phyloP scores from a whole-genome alignment of 2,113 vertebrate genomes.

The Acrocephalus kingi region DNA sequence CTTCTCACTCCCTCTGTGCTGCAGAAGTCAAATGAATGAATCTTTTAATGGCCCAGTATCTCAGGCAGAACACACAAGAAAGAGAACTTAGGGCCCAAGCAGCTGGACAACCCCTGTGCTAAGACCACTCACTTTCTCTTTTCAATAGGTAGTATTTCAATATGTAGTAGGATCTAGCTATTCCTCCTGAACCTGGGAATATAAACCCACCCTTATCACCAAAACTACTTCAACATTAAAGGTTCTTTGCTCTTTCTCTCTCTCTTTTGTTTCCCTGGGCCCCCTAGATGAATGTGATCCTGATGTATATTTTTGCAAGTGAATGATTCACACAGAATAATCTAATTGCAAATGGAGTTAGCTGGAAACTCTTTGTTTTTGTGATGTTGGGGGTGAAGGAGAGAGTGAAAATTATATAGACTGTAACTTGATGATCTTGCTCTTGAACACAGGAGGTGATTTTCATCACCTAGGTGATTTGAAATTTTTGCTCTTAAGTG shows the following conservation, averaged over 20 bases:
- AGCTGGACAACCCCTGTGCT: neutral
- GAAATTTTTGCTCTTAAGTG: neutral
- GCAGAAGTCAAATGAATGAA: neutral
- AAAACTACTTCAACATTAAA: neutral
- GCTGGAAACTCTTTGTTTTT: neutral
- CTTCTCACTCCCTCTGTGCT: neutral
- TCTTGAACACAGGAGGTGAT: neutral
- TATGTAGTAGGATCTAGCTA: neutral
- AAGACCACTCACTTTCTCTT: neutral
- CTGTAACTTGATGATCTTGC: neutral
- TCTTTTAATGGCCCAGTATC: neutral
- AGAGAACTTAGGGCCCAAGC: neutral
- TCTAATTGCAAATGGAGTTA: neutral
- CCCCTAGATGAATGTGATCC: neutral
- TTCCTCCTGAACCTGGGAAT: neutral
- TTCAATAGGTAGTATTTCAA: neutral
- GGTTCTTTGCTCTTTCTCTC: neutral
- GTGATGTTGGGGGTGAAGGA: neutral
- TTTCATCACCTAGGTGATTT: neutral
- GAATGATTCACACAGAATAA: slow-evolving; percentile 9
- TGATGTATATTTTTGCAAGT: neutral
- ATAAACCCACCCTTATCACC: neutral
- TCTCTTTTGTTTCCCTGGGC: neutral
- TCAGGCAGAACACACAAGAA: neutral
- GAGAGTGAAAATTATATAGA: neutral